Percentiles rank a stretch among this genome's conserved stretches.
phyloP scores from a whole-genome alignment of 2,113 vertebrate species.

The Lophochroa leadbeateri region DNA sequence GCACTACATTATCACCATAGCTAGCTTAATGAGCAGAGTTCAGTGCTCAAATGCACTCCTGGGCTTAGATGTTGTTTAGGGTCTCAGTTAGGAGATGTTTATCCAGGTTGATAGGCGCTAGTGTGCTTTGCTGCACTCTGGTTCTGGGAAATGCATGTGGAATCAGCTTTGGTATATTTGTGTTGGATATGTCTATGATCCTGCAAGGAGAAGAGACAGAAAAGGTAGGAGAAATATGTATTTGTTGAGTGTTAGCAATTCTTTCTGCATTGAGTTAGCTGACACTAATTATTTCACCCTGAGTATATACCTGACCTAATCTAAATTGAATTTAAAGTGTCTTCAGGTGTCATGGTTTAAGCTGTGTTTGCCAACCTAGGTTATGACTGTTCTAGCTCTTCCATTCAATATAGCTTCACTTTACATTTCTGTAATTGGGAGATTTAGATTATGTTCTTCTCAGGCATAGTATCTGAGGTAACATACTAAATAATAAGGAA shows the following conservation, averaged over 20 bases:
- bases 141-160: background rate
- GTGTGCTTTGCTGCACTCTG: background rate
- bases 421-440: background rate
- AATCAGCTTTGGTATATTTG: background rate
- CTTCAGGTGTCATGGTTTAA: background rate
- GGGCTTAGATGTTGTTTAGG: background rate
- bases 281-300: background rate
- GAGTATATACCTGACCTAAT: background rate
- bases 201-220: background rate
- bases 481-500: background rate
- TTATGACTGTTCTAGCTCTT: background rate
- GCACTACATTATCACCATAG: background rate
- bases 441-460: background rate
- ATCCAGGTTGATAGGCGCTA: background rate
- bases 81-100: background rate
- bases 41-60: accelerated
- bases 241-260: accelerated
- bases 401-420: background rate
- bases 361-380: background rate
- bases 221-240: background rate
- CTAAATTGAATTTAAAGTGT: background rate
- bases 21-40: background rate
- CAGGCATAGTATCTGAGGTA: background rate
- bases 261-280: background rate
- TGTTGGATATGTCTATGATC: background rate